Conservation (phyloP, 2,888 invertebrate species). For the Perizoma flavofasciatum region DNA sequence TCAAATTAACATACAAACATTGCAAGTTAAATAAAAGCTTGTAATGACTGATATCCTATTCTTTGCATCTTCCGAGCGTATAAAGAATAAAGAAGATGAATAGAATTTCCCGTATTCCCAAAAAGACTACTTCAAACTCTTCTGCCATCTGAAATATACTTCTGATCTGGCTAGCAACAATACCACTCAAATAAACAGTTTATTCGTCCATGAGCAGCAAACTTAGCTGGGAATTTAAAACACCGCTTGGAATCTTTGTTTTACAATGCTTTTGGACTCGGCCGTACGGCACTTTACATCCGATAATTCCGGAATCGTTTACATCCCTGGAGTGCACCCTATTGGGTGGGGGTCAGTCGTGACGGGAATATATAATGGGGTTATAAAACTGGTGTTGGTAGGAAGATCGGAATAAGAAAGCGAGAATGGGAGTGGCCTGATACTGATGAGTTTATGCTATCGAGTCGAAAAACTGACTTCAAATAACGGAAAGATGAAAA, state of each 20-base stretch:
- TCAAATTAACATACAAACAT: too few species aligned
- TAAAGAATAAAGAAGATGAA: too few species aligned
- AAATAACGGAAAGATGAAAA: too few species aligned
- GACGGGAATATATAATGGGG: conserved; percentile 66
- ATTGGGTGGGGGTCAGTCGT: conserved; percentile 51
- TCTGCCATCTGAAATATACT: too few species aligned
- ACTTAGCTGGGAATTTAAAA: not conserved
- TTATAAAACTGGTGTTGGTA: conserved; percentile 55
- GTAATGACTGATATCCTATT: too few species aligned
- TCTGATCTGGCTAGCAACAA: too few species aligned
- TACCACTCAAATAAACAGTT: too few species aligned
- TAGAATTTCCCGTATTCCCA: too few species aligned
- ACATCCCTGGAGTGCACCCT: conserved; percentile 55
- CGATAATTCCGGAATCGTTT: conserved; percentile 20
- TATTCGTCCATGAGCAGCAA: not conserved
- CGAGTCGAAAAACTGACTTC: not conserved
- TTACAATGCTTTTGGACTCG: conserved; percentile 15
- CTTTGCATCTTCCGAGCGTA: too few species aligned
- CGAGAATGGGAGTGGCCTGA: not conserved
- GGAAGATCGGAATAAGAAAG: not conserved
- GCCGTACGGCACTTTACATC: conserved; percentile 21
- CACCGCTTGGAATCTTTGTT: conserved; percentile 26
- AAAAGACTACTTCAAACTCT: too few species aligned
- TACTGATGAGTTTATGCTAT: too few species aligned
- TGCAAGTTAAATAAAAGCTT: too few species aligned